Conservation (phyloP, 2,888 invertebrate species). For the Lasioglossum morio region DNA sequence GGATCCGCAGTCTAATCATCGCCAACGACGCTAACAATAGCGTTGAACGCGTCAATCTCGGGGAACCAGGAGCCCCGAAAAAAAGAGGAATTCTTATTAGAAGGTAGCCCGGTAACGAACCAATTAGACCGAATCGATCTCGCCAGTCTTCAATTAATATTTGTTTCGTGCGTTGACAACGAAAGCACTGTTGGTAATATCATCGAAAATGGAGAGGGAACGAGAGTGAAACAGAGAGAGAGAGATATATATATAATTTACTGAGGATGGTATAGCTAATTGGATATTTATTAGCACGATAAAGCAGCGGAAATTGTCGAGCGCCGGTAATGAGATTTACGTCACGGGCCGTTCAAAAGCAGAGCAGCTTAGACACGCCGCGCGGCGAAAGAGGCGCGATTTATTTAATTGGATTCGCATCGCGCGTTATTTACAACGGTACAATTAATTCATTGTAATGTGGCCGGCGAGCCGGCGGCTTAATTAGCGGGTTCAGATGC, state of each 20-base stretch:
- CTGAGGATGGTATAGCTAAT: background rate
- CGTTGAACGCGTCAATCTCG: background rate
- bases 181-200: background rate
- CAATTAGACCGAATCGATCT: slow-evolving; percentile 9
- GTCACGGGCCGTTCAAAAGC: slow-evolving; percentile 9
- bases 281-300: slow-evolving; percentile 30
- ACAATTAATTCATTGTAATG: slow-evolving; percentile 40
- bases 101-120: background rate
- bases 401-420: slow-evolving; percentile 45
- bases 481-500: slow-evolving; percentile 28
- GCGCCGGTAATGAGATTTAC: slow-evolving; percentile 29
- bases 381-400: slow-evolving; percentile 9
- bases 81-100: background rate
- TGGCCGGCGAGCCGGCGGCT: background rate
- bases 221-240: background rate
- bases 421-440: slow-evolving; percentile 27
- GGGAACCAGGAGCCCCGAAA: background rate
- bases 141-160: slow-evolving; percentile 9
- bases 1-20: background rate
- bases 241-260: no score
- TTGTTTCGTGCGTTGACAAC: background rate
- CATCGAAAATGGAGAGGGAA: background rate
- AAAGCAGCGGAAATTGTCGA: slow-evolving; percentile 13
- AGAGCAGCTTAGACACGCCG: slow-evolving; percentile 1
- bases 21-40: background rate